Conservation (phyloP, 2,888 invertebrate genomes). For the Lysandra coridon region DNA sequence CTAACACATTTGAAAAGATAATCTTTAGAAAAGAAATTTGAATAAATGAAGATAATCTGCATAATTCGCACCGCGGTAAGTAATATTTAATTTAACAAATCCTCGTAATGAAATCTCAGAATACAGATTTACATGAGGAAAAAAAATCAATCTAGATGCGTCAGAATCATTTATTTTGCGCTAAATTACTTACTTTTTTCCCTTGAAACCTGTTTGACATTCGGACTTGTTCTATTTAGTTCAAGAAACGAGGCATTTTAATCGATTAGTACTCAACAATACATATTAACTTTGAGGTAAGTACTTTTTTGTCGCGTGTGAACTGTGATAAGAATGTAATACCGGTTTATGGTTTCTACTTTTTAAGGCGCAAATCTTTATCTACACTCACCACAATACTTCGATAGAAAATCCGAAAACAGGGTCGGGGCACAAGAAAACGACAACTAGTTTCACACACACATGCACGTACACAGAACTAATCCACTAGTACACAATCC, state of each 20-base stretch:
- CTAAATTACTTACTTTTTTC: constrained; percentile 11
- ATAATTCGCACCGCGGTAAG: too few species aligned
- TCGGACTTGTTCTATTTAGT: constrained; percentile 34
- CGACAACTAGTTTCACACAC: constrained; percentile 61
- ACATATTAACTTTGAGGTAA: constrained; percentile 34
- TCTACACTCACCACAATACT: constrained; percentile 64
- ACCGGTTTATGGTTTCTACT: constrained; percentile 1
- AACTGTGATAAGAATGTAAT: constrained; percentile 17
- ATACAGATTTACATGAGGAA: background rate
- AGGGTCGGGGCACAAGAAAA: constrained; percentile 52
- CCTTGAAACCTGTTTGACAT: constrained; percentile 32
- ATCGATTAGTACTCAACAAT: constrained; percentile 40
- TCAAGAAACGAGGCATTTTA: constrained; percentile 39
- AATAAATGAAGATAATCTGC: too few species aligned
- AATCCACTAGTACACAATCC: constrained; percentile 49
- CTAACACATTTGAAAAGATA: too few species aligned
- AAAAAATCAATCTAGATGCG: background rate
- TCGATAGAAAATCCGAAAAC: constrained; percentile 61
- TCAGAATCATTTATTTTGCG: background rate
- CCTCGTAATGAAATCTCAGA: background rate
- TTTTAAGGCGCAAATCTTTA: constrained; percentile 34
- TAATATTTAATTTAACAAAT: too few species aligned
- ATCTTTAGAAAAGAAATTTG: too few species aligned
- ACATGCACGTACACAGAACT: constrained; percentile 56
- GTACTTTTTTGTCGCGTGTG: constrained; percentile 12